Evolutionary conservation across 2,888 invertebrate genomes (phyloP).

Genomic region (Amphipyra berbera): DNA sequence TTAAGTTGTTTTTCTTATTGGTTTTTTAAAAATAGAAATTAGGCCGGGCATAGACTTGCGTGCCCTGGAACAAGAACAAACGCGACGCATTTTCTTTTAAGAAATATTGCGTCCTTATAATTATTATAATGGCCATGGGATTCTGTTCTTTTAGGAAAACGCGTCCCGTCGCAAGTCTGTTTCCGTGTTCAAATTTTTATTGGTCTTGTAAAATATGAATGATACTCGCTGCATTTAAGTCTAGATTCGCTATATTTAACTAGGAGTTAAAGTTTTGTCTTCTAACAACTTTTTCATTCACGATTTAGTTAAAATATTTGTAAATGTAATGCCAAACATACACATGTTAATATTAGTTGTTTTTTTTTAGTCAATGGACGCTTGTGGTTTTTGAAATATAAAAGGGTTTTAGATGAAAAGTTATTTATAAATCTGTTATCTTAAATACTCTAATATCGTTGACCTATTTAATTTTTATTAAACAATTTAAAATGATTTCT

Average conservation of each 20-base stretch:
- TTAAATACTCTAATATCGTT: slow-evolving; percentile 14
- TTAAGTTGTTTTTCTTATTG: neutral
- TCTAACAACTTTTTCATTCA: slow-evolving; percentile 38
- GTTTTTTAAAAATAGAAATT: neutral
- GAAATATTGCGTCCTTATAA: no score
- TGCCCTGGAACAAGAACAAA: no score
- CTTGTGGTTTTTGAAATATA: slow-evolving; percentile 54
- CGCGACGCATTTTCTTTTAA: no score
- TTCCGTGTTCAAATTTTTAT: slow-evolving; percentile 4
- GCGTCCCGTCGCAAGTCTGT: neutral
- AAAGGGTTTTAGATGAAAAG: slow-evolving; percentile 23
- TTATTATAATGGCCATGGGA: neutral
- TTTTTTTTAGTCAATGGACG: slow-evolving; percentile 26
- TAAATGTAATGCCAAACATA: slow-evolving; percentile 56
- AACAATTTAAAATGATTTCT: neutral
- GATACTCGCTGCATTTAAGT: slow-evolving; percentile 56
- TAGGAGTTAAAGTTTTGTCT: slow-evolving; percentile 44
- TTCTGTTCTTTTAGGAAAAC: neutral
- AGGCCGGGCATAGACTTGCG: neutral
- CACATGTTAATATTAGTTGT: slow-evolving; percentile 42
- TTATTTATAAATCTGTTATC: slow-evolving; percentile 25
- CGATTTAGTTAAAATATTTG: slow-evolving; percentile 40
- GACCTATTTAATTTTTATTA: slow-evolving; percentile 1
- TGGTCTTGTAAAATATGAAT: slow-evolving; percentile 19
- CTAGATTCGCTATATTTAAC: slow-evolving; percentile 34